Evolutionary conservation across 1,140 invertebrate species (phyloP), one percentile per base, ranked within the genome.

Genomic region (Steinernema khuongi): DNA sequence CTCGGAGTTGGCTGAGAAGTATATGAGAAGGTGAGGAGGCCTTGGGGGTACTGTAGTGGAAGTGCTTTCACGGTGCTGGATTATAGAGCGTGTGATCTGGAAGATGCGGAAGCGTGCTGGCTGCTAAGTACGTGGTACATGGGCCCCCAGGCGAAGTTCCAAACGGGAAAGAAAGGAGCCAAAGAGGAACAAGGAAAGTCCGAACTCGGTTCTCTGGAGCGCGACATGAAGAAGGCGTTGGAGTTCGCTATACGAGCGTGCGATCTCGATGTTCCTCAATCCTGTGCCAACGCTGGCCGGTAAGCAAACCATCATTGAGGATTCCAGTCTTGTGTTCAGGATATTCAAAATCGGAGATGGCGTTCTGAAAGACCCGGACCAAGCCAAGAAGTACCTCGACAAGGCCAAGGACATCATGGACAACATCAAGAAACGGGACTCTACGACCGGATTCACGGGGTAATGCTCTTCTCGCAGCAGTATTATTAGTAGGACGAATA

Each of bases 61-160:
- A 67, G 26, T 22, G 2, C 26, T 67, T 7, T n/a, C n/a, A n/a
- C n/a, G n/a, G n/a, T n/a, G n/a, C n/a, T n/a, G n/a, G 2, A 76
- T 31, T 79, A 29, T 30, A 82, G 81, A 68, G 81, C 83, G 2
- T 83, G 82, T 69, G 82, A 83, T 36, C 43, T 85, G 43, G 82
- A 83, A 71, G 83, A 83, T 67, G 68, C 69, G 19, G 83, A 83
- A 68, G 78, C 81, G 1, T 82, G 81, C 72, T 83, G 81, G 82
- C 33, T 84, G 19, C 68, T 82, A 28, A 82, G 81, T 32, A 84
- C 79, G 2, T 83, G 82, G 81, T 84, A 77, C 36, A 78, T 81
- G 69, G 77, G 77, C 1, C 70, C 71, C 1, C 43, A 76, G 11
- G 72, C 71, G 26, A 81, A 78, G 28, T 82, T 81, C 32, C 75